Conservation (phyloP, 2,888 invertebrate genomes). For the Meandrusa payeni region DNA sequence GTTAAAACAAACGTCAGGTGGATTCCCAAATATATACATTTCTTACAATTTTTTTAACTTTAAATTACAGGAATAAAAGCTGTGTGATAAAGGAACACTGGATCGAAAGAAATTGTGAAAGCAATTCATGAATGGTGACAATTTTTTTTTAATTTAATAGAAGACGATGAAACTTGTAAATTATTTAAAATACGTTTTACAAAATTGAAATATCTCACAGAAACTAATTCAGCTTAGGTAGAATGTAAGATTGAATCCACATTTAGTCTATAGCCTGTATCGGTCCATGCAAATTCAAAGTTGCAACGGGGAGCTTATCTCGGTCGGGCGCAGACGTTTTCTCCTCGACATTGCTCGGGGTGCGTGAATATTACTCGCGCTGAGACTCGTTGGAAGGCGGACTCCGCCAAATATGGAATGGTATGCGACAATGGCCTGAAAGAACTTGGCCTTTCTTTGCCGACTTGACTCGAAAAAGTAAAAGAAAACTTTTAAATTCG, state of each 20-base stretch:
- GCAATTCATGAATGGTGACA: too few relatives aligned
- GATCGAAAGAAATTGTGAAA: too few relatives aligned
- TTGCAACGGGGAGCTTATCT: slow-evolving; percentile 53
- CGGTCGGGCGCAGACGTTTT: slow-evolving; percentile 27
- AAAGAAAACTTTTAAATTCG: slow-evolving; percentile 7
- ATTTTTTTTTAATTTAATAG: too few relatives aligned
- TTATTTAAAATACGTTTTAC: neutral
- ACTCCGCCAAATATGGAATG: slow-evolving; percentile 32
- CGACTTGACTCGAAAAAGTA: slow-evolving; percentile 9
- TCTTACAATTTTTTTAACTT: too few relatives aligned
- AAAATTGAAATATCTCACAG: slow-evolving; percentile 1
- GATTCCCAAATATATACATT: too few relatives aligned
- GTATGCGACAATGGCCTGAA: slow-evolving; percentile 39
- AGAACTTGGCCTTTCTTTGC: slow-evolving; percentile 23
- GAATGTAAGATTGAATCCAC: neutral
- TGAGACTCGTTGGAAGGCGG: slow-evolving; percentile 31
- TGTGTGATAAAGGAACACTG: too few relatives aligned
- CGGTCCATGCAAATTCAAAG: slow-evolving; percentile 55
- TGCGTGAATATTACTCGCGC: slow-evolving; percentile 39
- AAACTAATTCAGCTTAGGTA: slow-evolving; percentile 3
- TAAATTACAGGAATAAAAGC: too few relatives aligned
- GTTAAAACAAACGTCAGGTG: too few relatives aligned
- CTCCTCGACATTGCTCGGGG: slow-evolving; percentile 43
- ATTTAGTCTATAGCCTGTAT: slow-evolving; percentile 35
- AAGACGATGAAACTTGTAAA: too few relatives aligned